phyloP scores from a whole-genome alignment of 2,797 vertebrate genomes.

The Chaetophractus vellerosus region DNA sequence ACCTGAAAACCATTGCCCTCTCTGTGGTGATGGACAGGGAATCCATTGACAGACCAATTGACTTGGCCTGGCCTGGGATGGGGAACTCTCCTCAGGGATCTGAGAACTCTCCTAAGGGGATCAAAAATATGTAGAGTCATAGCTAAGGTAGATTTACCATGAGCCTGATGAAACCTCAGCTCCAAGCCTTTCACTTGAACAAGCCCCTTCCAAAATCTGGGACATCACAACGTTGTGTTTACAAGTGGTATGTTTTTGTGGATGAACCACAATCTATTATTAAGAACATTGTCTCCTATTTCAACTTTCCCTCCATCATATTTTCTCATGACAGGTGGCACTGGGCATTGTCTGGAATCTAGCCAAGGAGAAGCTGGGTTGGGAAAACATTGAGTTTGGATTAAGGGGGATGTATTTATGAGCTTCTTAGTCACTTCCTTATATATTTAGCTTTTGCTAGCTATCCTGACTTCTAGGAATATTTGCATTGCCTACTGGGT shows the following conservation, averaged over 20 bases:
- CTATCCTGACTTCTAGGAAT: background rate
- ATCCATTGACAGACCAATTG: background rate
- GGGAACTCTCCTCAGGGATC: background rate
- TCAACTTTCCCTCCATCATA: background rate
- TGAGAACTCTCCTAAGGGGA: background rate
- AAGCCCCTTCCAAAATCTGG: background rate
- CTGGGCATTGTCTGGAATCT: background rate
- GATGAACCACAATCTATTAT: background rate
- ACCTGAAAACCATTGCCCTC: background rate
- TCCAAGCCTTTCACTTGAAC: background rate
- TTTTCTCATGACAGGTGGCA: background rate
- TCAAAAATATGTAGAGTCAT: background rate
- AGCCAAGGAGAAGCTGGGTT: background rate
- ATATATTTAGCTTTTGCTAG: background rate
- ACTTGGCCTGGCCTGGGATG: background rate
- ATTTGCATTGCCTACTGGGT: background rate
- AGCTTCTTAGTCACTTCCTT: constrained; percentile 3
- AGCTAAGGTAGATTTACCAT: background rate
- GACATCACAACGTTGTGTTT: background rate
- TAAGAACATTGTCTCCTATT: background rate
- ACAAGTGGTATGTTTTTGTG: background rate
- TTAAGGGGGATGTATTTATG: background rate
- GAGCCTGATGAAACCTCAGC: background rate
- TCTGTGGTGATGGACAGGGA: background rate
- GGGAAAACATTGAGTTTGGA: background rate